A percentile compares a stretch with the other conserved stretches of the same genome.
phyloP scores from a whole-genome alignment of 2,113 vertebrate genomes.

The Bufo gargarizans region DNA sequence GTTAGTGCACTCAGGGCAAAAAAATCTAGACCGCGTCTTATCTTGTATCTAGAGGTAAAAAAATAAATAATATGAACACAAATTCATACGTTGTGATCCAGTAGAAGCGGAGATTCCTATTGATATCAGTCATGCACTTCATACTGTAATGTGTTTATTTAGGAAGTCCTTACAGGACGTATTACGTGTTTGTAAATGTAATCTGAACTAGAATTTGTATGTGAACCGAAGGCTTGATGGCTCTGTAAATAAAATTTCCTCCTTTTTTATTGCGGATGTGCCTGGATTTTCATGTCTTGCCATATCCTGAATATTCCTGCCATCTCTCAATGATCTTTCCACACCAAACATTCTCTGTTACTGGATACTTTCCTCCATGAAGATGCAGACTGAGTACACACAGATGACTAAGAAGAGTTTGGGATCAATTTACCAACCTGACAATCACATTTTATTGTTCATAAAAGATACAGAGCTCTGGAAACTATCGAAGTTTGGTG shows the following conservation, averaged over 20 bases:
- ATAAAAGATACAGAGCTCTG: conserved; percentile 17
- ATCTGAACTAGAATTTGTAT: conserved; percentile 16
- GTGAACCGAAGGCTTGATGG: conserved; percentile 12
- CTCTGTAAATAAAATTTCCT: conserved; percentile 52
- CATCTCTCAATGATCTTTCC: conserved; percentile 55
- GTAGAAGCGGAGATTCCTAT: not conserved
- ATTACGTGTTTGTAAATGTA: not conserved
- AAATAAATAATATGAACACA: not conserved
- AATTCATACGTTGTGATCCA: not conserved
- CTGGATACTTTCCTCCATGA: conserved; percentile 37
- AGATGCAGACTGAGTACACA: conserved; percentile 31
- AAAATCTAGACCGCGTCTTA: not conserved
- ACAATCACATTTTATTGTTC: conserved; percentile 36
- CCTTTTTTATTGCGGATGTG: conserved; percentile 55
- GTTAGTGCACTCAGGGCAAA: not conserved
- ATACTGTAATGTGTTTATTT: not conserved
- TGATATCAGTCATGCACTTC: not conserved
- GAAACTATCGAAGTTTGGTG: not conserved
- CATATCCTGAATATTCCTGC: conserved; percentile 53
- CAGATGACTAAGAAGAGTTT: conserved; percentile 19
- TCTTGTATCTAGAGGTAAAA: not conserved
- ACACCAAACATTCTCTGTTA: conserved; percentile 42
- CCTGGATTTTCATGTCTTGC: conserved; percentile 53
- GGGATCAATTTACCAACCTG: conserved; percentile 46
- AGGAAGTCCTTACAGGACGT: not conserved